A percentile compares a stretch with the other conserved stretches of the same genome.
Conservation (phyloP, 1,140 invertebrate species). For the Drosophila orosa region DNA sequence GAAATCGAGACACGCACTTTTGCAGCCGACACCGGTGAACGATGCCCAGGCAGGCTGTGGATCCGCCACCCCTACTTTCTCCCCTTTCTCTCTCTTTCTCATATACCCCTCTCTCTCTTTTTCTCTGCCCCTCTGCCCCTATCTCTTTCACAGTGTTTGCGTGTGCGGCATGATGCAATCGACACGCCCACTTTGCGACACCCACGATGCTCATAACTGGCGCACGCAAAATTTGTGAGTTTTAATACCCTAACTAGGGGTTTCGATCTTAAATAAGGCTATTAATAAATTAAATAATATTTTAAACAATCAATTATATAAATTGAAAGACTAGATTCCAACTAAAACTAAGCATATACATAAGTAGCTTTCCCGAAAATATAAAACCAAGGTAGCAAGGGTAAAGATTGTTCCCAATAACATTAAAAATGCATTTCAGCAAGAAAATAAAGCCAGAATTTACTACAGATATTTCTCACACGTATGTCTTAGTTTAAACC, state of each 20-base stretch:
- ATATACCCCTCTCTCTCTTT: background rate
- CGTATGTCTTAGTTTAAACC: no score
- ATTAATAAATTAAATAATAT: no score
- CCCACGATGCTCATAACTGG: constrained; percentile 46
- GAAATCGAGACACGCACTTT: constrained; percentile 82
- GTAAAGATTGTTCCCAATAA: no score
- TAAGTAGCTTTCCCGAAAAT: no score
- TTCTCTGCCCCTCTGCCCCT: background rate
- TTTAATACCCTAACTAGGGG: constrained; percentile 12
- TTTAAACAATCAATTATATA: background rate
- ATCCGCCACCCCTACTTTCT: background rate
- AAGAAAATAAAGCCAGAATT: background rate
- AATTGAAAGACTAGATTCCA: no score
- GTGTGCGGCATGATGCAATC: constrained; percentile 44
- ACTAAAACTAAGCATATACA: no score
- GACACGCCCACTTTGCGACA: constrained; percentile 68
- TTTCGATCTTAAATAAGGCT: background rate
- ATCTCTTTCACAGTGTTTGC: constrained; percentile 14
- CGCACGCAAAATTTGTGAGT: constrained; percentile 58
- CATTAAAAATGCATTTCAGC: background rate
- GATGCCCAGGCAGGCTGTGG: constrained; percentile 28
- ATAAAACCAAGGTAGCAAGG: background rate
- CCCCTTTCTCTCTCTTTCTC: background rate
- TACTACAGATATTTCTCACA: background rate
- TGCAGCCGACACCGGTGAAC: constrained; percentile 59